Base-by-base conservation (phyloP, 2,888 invertebrate genomes). In the Proisotoma minuta region DNA sequence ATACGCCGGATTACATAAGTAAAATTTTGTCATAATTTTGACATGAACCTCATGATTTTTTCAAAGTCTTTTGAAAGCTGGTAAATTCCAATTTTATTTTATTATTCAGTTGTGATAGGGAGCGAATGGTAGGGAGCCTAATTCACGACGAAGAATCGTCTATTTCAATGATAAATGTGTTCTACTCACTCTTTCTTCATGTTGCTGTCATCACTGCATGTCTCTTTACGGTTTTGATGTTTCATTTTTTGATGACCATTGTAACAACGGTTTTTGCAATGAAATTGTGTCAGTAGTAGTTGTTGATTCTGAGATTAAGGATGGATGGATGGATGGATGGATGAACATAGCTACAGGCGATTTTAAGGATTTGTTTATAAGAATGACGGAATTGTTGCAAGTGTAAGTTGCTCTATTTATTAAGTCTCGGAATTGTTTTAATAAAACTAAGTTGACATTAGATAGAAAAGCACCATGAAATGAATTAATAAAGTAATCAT, bases 271-370 rank as follows among this genome's bases (percentile, higher is more conserved):
- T 4, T 43, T 43, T 54, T 54, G 34, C 39, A n/a, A 34, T 3
- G 39, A 54, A 54, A 39, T 28, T 54, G 53, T 54, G 53, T 54
- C 53, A 54, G 53, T 39, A 43, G 43, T 43, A 20, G 43, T 43
- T n/a, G 43, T 43, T 18, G 20, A 43, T 15, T 20, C 43, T 20
- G 43, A 43, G 10, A 43, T 43, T 43, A 12, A n/a, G 20, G 18
- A 43, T 18, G 43, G 20, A 43, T 43, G 43, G 4, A 5, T 43
- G 43, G 20, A 15, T 15, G 18, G 18, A 43, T 43, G n/a, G n/a
- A n/a, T n/a, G n/a, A n/a, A n/a, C n/a, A n/a, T n/a, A n/a, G n/a
- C n/a, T n/a, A n/a, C n/a, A n/a, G n/a, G n/a, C n/a, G n/a, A n/a
- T n/a, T n/a, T n/a, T n/a, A n/a, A n/a, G n/a, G n/a, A n/a, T n/a